These are phyloP conservation scores for Pseudeuparius sepicola DNA, from an alignment of 2,888 invertebrate species.

Conservation along the genomic window DNA sequence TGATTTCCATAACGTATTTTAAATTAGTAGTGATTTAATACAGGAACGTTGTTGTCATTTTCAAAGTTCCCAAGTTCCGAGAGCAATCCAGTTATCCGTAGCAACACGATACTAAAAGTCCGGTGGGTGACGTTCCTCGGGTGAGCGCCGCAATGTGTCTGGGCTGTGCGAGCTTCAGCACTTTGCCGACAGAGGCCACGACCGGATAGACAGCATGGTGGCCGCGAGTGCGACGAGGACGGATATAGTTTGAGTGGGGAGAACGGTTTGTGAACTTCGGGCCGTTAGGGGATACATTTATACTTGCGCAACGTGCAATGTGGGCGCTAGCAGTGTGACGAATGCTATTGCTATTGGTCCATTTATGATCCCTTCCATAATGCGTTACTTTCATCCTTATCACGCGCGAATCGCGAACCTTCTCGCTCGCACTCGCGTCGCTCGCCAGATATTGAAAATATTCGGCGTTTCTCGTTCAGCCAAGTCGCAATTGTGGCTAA, in stretches of 20 bases:
- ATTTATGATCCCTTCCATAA: slow-evolving; percentile 40
- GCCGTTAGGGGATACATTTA: slow-evolving; percentile 36
- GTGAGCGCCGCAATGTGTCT: slow-evolving; percentile 45
- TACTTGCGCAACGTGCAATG: slow-evolving; percentile 39
- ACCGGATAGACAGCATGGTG: slow-evolving; percentile 26
- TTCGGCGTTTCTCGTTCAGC: too few relatives aligned
- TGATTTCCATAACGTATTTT: too few relatives aligned
- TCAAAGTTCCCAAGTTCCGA: too few relatives aligned
- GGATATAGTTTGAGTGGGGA: slow-evolving; percentile 28
- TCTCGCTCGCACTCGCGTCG: too few relatives aligned
- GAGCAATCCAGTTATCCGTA: too few relatives aligned
- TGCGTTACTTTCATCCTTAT: slow-evolving; percentile 27
- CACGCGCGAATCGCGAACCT: too few relatives aligned
- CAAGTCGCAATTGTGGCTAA: too few relatives aligned
- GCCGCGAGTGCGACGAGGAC: slow-evolving; percentile 28
- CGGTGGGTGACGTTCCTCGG: slow-evolving; percentile 49
- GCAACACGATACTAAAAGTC: too few relatives aligned
- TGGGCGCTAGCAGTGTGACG: slow-evolving; percentile 43
- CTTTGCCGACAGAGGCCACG: slow-evolving; percentile 42
- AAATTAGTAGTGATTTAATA: too few relatives aligned
- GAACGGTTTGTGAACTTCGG: slow-evolving; percentile 29
- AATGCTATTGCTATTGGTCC: slow-evolving; percentile 52
- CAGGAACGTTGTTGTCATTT: too few relatives aligned
- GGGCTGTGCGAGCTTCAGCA: slow-evolving; percentile 36
- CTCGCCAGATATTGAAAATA: too few relatives aligned